These are phyloP conservation scores for Pimephales promelas DNA, from an alignment of 2,113 vertebrate genomes.

Conservation along the genomic window DNA sequence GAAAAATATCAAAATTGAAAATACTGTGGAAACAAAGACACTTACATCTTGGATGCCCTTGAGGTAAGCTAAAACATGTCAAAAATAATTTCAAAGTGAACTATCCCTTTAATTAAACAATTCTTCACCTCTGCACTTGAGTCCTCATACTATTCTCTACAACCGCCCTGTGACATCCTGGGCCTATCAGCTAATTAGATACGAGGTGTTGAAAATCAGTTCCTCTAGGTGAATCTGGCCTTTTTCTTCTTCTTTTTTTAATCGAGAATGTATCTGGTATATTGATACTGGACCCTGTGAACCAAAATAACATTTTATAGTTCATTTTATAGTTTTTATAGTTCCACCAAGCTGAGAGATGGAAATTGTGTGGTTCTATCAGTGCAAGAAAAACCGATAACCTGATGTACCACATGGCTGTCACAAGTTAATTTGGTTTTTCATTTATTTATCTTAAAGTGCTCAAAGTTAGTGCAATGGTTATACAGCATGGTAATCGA, in stretches of 20 bases:
- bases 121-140: no score
- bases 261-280: neutral
- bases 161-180: no score
- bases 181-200: no score
- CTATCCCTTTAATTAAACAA: no score
- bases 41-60: no score
- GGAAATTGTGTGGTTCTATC: neutral
- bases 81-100: no score
- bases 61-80: no score
- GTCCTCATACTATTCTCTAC: no score
- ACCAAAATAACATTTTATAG: neutral
- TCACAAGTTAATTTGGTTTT: neutral
- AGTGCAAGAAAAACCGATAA: neutral
- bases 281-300: neutral
- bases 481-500: constrained; percentile 25
- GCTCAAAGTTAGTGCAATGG: constrained; percentile 14
- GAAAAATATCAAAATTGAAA: no score
- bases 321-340: no score
- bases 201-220: neutral
- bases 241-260: neutral
- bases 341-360: constrained; percentile 4
- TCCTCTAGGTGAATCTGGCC: neutral
- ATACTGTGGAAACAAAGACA: no score
- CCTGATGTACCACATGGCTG: neutral
- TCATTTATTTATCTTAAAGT: constrained; percentile 5